Conservation (phyloP, 2,888 invertebrate genomes). For the Adelognathus sp. region DNA sequence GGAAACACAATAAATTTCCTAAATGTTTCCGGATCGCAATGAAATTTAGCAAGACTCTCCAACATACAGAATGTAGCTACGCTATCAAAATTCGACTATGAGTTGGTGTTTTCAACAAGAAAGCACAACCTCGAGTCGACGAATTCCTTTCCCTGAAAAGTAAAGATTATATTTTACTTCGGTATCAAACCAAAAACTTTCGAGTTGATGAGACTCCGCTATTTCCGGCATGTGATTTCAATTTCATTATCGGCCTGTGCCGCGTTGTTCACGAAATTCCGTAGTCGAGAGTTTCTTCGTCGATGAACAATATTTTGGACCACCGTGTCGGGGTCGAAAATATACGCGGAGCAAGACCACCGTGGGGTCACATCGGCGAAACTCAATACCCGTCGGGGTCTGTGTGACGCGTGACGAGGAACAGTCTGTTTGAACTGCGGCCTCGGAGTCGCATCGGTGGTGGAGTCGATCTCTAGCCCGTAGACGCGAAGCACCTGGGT, state of each 20-base stretch:
- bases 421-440: slow-evolving; percentile 72
- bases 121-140: background rate
- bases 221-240: background rate
- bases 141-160: background rate
- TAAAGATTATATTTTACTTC: background rate
- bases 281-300: background rate
- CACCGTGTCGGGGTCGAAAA: slow-evolving; percentile 51
- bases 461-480: slow-evolving; percentile 64
- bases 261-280: background rate
- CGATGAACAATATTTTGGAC: slow-evolving; percentile 47
- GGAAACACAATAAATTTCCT: no score
- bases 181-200: background rate
- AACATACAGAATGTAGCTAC: no score
- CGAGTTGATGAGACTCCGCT: background rate
- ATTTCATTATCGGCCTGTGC: background rate
- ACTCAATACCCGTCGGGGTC: slow-evolving; percentile 67
- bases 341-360: slow-evolving; percentile 37
- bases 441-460: slow-evolving; percentile 61
- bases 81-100: no score
- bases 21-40: no score
- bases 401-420: slow-evolving; percentile 64
- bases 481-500: slow-evolving; percentile 74
- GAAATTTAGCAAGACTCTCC: no score
- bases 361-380: slow-evolving; percentile 53
- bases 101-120: no score